Base-by-base conservation (phyloP, 2,797 vertebrate species). In the Busarellus nigricollis region DNA sequence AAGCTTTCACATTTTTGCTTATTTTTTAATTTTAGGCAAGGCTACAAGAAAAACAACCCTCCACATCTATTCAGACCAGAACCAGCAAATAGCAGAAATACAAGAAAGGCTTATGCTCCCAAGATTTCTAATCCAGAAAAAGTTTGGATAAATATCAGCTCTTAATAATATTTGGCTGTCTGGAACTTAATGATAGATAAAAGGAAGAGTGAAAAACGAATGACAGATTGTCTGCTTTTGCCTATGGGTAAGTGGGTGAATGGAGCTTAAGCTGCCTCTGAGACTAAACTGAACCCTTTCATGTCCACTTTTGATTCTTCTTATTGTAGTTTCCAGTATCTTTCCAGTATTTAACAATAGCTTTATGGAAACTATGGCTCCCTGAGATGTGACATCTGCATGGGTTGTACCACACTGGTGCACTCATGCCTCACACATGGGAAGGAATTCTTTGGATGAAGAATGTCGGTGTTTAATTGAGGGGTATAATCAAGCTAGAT, bases 351-450 rank as follows among this genome's bases (percentile, higher is more conserved):
- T 15, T 61, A n/a, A 38, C 35, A 58, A 19, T 10, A 78, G 29
- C 19, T 47, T 54, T 1, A 58, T 4, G 13, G 62, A 77, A 84
- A 54, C 19, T 24, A 28, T 0, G 0, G 14, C 21, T 61, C 37
- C 44, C 49, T 7, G 6, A 84, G 24, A 61, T 7, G 24, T 19
- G 81, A 72, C 66, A 89, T 50, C 59, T 65, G 50, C 61, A 35
- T 9, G 45, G 47, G 28, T 24, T 50, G 58, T 63, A 49, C 47
- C 50, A 67, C 55, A 10, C 35, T 35, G 54, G 17, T 35, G 62
- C 38, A 59, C 28, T 59, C 33, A 12, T 3, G 38, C 61, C 44
- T 85, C 35, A 21, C 2, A 3, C 22, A 4, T 0, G 4, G 42
- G 38, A 72, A 44, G 28, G 49, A 86, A 91, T 69, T 89, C n/a